These are phyloP conservation scores for Synergus japonicus DNA, from an alignment of 2,888 invertebrate species.

Conservation along the genomic window DNA sequence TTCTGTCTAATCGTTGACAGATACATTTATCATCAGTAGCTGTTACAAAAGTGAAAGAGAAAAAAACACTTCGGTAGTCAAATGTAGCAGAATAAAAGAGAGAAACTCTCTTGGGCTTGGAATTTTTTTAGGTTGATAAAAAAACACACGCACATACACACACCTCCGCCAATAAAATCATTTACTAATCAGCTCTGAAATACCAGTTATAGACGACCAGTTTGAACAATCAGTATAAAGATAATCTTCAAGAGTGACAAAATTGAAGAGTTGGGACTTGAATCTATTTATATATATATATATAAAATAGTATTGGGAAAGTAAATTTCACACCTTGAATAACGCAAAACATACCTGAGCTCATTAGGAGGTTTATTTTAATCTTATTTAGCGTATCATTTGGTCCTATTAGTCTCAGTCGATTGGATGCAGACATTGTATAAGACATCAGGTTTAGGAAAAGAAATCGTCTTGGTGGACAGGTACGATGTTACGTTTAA, in stretches of 20 bases:
- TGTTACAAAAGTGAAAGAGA: not conserved
- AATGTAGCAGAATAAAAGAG: not conserved
- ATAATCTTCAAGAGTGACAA: no score
- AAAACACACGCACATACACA: not conserved
- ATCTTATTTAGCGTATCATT: not conserved
- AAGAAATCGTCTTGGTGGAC: not conserved
- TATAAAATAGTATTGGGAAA: no score
- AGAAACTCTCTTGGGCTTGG: slow-evolving; percentile 1
- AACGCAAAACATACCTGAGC: no score
- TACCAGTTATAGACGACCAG: not conserved
- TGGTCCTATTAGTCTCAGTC: not conserved
- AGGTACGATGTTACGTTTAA: slow-evolving; percentile 60
- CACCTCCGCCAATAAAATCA: no score
- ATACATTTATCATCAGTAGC: slow-evolving; percentile 3
- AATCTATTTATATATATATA: no score
- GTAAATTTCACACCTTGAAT: no score
- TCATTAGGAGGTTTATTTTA: not conserved
- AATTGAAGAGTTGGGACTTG: no score
- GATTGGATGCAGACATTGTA: not conserved
- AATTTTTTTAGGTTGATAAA: not conserved
- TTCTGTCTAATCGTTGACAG: slow-evolving; percentile 41
- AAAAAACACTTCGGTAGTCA: not conserved
- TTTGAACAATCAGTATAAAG: not conserved
- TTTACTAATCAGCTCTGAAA: not conserved
- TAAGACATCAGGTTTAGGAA: not conserved